Conservation (phyloP, 1,140 invertebrate genomes). For the Drosophila pandora region DNA sequence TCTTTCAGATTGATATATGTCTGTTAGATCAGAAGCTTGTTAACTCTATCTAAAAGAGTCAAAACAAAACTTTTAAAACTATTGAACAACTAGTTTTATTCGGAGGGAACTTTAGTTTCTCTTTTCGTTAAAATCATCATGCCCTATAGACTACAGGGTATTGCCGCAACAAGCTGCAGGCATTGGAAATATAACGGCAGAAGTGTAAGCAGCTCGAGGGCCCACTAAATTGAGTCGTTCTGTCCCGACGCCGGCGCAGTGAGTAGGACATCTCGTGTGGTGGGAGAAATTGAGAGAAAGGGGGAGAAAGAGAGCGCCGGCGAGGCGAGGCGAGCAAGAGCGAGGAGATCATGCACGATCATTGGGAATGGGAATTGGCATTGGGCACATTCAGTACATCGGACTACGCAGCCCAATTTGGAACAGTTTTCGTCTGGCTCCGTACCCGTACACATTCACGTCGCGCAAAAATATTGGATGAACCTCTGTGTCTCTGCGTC, state of each 20-base stretch:
- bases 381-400: conserved; percentile 49
- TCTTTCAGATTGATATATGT: no score
- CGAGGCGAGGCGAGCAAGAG: conserved; percentile 7
- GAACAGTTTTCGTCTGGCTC: conserved; percentile 66
- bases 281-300: conserved; percentile 16
- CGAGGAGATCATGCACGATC: conserved; percentile 14
- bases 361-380: conserved; percentile 44
- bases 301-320: conserved; percentile 16
- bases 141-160: conserved; percentile 8
- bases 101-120: no score
- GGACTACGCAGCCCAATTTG: conserved; percentile 58
- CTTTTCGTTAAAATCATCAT: background rate
- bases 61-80: no score
- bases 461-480: conserved; percentile 20
- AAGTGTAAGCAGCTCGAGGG: conserved; percentile 45
- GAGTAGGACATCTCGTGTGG: conserved; percentile 61
- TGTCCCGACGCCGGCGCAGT: conserved; percentile 59
- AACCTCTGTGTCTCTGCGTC: background rate
- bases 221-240: conserved; percentile 75
- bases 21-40: no score
- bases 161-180: conserved; percentile 13
- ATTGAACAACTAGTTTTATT: no score
- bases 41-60: no score
- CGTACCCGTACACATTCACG: conserved; percentile 58
- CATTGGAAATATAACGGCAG: conserved; percentile 68